These are phyloP conservation scores for Sciurus carolinensis DNA, from an alignment of 2,797 vertebrate genomes.

Conservation along the genomic window DNA sequence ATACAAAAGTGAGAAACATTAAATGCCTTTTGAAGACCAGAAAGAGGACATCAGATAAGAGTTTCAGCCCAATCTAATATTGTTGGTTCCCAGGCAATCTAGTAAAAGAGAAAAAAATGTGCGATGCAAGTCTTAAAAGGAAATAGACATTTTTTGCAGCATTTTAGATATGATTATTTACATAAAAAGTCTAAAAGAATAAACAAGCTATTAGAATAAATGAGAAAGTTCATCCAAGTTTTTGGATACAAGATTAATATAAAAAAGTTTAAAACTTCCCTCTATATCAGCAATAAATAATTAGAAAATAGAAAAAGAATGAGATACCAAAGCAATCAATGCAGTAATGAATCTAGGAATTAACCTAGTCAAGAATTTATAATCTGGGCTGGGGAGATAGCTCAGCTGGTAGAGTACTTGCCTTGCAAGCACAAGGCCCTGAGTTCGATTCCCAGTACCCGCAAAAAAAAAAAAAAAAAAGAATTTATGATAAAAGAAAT, in stretches of 20 bases:
- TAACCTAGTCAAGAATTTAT: conserved; percentile 27
- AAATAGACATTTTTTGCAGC: background rate
- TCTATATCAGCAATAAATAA: conserved; percentile 5
- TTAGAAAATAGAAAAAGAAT: conserved; percentile 4
- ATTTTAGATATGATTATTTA: conserved; percentile 1
- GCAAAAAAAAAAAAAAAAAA: too few relatives aligned
- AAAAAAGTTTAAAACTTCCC: conserved; percentile 40
- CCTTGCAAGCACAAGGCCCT: too few relatives aligned
- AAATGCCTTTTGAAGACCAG: background rate
- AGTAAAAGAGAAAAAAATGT: background rate
- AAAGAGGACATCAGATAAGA: background rate
- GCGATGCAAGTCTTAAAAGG: background rate
- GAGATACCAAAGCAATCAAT: background rate
- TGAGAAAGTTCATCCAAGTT: background rate
- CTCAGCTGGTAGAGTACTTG: too few relatives aligned
- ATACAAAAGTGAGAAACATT: background rate
- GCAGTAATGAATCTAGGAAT: conserved; percentile 1
- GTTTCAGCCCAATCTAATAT: background rate
- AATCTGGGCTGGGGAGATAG: background rate
- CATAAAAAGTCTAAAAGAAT: background rate
- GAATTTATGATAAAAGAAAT: conserved; percentile 29
- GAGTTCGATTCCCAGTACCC: too few relatives aligned
- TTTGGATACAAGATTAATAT: background rate
- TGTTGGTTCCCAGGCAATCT: background rate
- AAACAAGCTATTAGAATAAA: background rate